phyloP scores from a whole-genome alignment of 23 tunicate genomes.

The Clavelina lepadiformis region DNA sequence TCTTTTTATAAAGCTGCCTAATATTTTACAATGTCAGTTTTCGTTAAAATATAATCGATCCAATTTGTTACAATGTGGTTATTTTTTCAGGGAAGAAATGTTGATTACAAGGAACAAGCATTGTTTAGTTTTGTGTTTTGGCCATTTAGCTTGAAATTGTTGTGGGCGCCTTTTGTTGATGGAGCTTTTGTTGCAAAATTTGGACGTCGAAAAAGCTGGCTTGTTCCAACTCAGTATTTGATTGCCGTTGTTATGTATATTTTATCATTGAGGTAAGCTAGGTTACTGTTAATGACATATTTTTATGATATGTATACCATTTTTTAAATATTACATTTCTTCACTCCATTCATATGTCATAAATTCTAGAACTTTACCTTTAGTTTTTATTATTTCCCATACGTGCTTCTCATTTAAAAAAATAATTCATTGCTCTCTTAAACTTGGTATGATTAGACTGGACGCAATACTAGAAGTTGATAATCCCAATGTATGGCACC shows the following conservation, averaged over 20 bases:
- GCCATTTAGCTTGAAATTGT: constrained; percentile 92
- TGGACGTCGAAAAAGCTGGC: constrained; percentile 97
- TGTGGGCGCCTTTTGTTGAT: constrained; percentile 98
- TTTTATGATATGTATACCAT: no score
- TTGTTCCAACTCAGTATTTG: constrained; percentile 84
- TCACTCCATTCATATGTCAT: no score
- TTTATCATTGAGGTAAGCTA: constrained; percentile 50
- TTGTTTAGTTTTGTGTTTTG: constrained; percentile 97
- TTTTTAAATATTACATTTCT: no score
- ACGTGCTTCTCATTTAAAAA: no score
- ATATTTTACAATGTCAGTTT: no score
- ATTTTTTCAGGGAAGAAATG: constrained; percentile 63
- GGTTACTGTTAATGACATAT: background rate
- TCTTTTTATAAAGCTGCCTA: no score
- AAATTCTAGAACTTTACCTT: no score
- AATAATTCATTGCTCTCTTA: no score
- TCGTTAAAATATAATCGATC: no score
- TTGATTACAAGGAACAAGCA: constrained; percentile 82
- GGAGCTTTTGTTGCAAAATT: constrained; percentile 68
- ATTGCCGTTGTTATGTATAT: constrained; percentile 75
- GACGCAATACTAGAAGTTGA: constrained; percentile 40
- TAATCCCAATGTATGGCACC: constrained; percentile 48
- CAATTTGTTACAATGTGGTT: no score
- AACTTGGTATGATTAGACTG: constrained; percentile 44
- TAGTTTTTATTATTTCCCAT: no score